Evolutionary conservation across 2,797 vertebrate species (phyloP), one percentile per base, ranked within the genome.

Genomic region (Sorex maritimensis): DNA sequence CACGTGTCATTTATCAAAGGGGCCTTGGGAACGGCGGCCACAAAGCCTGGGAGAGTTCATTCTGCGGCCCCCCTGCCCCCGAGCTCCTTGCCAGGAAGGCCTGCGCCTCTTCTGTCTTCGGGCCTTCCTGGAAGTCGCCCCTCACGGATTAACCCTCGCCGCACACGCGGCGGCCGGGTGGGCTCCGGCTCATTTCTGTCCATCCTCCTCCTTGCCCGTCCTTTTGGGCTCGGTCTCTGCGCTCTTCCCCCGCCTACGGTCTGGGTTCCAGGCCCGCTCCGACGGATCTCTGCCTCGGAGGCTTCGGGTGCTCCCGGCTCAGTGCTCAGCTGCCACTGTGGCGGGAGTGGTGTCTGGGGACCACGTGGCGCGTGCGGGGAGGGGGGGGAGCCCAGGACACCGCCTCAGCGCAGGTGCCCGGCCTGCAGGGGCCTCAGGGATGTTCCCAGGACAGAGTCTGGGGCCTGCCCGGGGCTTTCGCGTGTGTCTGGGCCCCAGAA

Each of bases 1-100:
- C 99, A 99, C 98, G 99, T 99, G 99, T 99, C 99, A 99, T 99
- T 99, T 99, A 99, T 99, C 99, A 99, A 99, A 99, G 99, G 98
- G 99, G 99, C 99, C 99, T 99, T 99, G 99, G 99, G 99, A 99
- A 99, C 98, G 98, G 98, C 98, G 95, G 98, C 98, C 98, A 99
- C 99, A 99, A 99, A 99, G 99, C 99, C 98, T 98, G 99, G 98
- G 99, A 99, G 99, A 99, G 99, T 99, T 99, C 99, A 99, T 99
- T 99, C 98, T 96, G 98, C 98, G 98, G 98, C 98, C 98, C 98
- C 98, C 98, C 98, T 98, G 98, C 98, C 98, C 98, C 98, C 98
- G 99, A 98, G 98, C 79, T 97, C 98, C 98, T 99, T 99, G 99
- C 99, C 98, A 99, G 98, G 98, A 99, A 99, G 99, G 98, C 98